A percentile compares a stretch with the other conserved stretches of the same genome.
phyloP scores from a whole-genome alignment of 2,797 vertebrate genomes.

The Sebastes diaconus region DNA sequence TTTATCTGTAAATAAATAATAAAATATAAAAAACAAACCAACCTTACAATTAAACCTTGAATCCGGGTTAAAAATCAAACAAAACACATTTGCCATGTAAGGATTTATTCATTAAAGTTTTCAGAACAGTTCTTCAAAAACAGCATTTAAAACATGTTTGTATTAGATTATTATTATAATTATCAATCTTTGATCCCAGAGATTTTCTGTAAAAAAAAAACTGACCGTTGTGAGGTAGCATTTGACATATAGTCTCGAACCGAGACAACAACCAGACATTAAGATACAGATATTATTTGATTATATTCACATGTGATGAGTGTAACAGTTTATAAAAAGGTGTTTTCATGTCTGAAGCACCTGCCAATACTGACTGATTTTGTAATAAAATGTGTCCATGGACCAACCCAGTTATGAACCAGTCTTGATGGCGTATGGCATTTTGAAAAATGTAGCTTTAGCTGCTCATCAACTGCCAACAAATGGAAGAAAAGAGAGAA shows the following conservation, averaged over 20 bases:
- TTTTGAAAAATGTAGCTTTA: not conserved
- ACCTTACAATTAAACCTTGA: not conserved
- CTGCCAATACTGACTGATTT: not conserved
- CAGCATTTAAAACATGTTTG: not conserved
- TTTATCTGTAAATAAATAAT: not conserved
- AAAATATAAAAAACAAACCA: not conserved
- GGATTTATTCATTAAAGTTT: slow-evolving; percentile 24
- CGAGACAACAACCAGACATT: not conserved
- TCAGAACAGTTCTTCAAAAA: not conserved
- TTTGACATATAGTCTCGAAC: not conserved
- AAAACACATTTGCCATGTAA: not conserved
- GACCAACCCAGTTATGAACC: not conserved
- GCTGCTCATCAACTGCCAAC: slow-evolving; percentile 55
- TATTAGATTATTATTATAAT: not conserved
- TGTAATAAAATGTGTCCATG: not conserved
- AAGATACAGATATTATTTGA: not conserved
- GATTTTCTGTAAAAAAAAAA: not conserved
- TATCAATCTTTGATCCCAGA: not conserved
- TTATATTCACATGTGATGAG: not conserved
- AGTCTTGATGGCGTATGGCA: not conserved
- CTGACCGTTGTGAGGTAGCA: not conserved
- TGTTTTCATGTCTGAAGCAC: not conserved
- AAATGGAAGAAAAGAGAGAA: slow-evolving; percentile 83
- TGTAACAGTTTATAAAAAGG: not conserved
- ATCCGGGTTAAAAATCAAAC: not conserved